Percentiles rank a stretch among this genome's conserved stretches.
Evolutionary conservation across 2,888 invertebrate genomes (phyloP).

Genomic region (Chorisops tibialis): DNA sequence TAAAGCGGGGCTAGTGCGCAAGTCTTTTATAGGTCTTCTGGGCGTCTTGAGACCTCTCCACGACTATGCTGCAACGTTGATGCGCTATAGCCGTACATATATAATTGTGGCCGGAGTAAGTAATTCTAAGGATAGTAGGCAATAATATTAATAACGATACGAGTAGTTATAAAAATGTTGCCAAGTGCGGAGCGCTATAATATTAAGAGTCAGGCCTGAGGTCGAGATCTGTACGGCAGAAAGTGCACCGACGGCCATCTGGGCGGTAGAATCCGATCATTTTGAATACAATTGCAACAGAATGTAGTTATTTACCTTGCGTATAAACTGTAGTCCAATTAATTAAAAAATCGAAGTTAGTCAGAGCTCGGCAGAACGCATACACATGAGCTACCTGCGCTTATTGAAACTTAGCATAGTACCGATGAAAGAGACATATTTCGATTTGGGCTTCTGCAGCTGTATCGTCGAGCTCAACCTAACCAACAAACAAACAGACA

Average conservation of each 20-base stretch:
- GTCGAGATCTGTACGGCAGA: not conserved
- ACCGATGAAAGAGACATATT: too few relatives aligned
- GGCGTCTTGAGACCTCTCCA: too few relatives aligned
- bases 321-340: slow-evolving; percentile 29
- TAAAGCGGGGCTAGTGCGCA: too few relatives aligned
- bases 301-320: slow-evolving; percentile 6
- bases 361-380: not conserved
- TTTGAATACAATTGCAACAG: slow-evolving; percentile 31
- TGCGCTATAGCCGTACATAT: not conserved
- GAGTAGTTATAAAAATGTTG: slow-evolving; percentile 1
- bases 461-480: not conserved
- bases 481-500: not conserved
- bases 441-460: not conserved
- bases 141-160: slow-evolving; percentile 31
- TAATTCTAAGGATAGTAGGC: slow-evolving; percentile 21
- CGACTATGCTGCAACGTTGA: too few relatives aligned
- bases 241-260: slow-evolving; percentile 2
- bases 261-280: slow-evolving; percentile 1
- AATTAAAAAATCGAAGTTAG: slow-evolving; percentile 32
- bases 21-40: too few relatives aligned
- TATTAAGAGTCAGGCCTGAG: too few relatives aligned
- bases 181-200: too few relatives aligned
- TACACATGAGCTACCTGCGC: too few relatives aligned
- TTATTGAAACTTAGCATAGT: too few relatives aligned
- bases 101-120: slow-evolving; percentile 23